phyloP scores from a whole-genome alignment of 2,888 invertebrate species.

The Archips crataeganus region DNA sequence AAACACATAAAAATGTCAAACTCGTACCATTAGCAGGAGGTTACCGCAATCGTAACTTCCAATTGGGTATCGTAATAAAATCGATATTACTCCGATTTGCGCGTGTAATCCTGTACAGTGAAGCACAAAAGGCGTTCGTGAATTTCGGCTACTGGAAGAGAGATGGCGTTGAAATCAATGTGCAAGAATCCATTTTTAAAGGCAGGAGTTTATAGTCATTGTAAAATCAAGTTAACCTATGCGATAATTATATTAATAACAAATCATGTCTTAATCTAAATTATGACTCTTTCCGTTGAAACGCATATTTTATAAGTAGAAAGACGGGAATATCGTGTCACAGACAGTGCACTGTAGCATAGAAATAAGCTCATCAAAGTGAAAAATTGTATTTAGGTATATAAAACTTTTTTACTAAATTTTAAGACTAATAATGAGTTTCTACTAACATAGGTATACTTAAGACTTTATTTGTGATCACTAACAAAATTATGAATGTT shows the following conservation, averaged over 20 bases:
- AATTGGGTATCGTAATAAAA: slow-evolving; percentile 21
- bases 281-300: neutral
- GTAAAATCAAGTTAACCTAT: neutral
- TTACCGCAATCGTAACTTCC: slow-evolving; percentile 28
- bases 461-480: too few species aligned
- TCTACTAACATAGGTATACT: too few species aligned
- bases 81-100: slow-evolving; percentile 28
- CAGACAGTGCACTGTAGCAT: slow-evolving; percentile 18
- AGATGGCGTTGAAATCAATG: slow-evolving; percentile 2
- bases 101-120: slow-evolving; percentile 28
- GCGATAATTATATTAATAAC: neutral
- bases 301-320: neutral
- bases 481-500: too few species aligned
- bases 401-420: too few species aligned
- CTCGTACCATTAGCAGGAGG: slow-evolving; percentile 7
- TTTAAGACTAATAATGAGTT: too few species aligned
- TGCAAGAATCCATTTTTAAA: neutral
- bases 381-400: neutral
- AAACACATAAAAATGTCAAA: slow-evolving; percentile 7
- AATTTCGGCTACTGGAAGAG: neutral
- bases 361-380: neutral
- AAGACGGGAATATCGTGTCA: slow-evolving; percentile 10
- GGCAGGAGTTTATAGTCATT: too few species aligned
- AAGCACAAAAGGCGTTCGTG: neutral
- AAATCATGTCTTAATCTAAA: too few species aligned